These are phyloP conservation scores for Gasterosteus aculeatus DNA, from an alignment of 2,113 vertebrate genomes.

Conservation along the genomic window DNA sequence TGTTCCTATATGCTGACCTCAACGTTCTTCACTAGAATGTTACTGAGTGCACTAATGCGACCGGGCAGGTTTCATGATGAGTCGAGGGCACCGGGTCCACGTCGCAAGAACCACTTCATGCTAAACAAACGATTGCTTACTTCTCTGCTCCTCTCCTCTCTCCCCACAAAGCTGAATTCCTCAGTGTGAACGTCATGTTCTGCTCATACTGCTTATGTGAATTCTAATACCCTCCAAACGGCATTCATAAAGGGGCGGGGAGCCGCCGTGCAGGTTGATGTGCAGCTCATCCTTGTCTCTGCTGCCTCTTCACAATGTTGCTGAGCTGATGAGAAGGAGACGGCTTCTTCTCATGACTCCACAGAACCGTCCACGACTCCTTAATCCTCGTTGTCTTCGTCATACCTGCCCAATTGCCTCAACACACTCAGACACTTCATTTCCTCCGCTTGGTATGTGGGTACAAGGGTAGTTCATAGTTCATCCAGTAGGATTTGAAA, in stretches of 20 bases:
- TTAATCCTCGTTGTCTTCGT: not conserved
- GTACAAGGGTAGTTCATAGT: too few species aligned
- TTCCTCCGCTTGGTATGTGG: not conserved
- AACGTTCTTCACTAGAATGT: not conserved
- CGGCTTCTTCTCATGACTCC: slow-evolving; percentile 28
- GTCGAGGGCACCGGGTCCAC: not conserved
- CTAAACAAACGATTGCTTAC: not conserved
- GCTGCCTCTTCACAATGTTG: slow-evolving; percentile 29
- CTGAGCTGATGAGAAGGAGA: slow-evolving; percentile 42
- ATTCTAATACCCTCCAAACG: not conserved
- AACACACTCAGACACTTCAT: not conserved
- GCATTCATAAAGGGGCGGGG: not conserved
- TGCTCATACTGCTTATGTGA: not conserved
- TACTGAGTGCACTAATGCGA: not conserved
- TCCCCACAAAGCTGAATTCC: not conserved
- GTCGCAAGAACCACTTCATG: too few species aligned
- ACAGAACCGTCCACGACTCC: slow-evolving; percentile 7
- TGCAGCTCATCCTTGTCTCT: not conserved
- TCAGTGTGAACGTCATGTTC: not conserved
- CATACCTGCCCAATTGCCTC: not conserved
- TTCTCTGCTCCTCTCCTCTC: not conserved
- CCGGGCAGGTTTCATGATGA: not conserved
- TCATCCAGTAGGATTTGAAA: slow-evolving; percentile 9
- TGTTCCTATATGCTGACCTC: slow-evolving; percentile 3
- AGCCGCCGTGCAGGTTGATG: not conserved